Base-by-base conservation (phyloP, 2,888 invertebrate species). In the Congeria kusceri region DNA sequence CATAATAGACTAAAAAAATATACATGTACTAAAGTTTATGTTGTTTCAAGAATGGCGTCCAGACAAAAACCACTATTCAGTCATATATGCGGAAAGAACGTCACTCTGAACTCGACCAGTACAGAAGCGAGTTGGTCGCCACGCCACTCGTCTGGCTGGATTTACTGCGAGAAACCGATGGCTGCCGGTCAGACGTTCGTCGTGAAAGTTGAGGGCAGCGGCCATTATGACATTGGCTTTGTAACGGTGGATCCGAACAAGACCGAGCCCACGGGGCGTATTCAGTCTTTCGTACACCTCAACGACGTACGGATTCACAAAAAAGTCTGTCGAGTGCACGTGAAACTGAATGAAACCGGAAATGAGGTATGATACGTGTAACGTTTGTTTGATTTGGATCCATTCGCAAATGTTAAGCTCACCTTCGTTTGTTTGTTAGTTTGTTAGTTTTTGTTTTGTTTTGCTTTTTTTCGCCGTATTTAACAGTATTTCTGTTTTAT, bases 301-400 rank as follows among this genome's bases (percentile, higher is more conserved):
- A 74, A 67, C 46, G 73, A 67, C n/a, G 61, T 74, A 44, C 59
- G 62, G 53, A 70, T 76, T 13, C 76, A 76, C 58, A 76, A 70
- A 15, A 57, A 53, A 61, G 29, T 28, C n/a, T 65, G 65, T 20
- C 3, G 49, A 13, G 61, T 76, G n/a, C 70, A 56, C 25, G 56
- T 70, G 7, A 11, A 49, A 23, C 62, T 66, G 0, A 70, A 70
- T 25, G 23, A 46, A 29, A 61, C 32, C 13, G 76, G 61, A 56
- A 59, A 49, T n/a, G 70, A 76, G 66, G 76, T 76, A 53, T 32
- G 18, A 23, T 62, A 29, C 32, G 4, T 32, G 5, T 9, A 32
- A 32, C 32, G 9, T 32, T 32, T 32, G 32, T 32, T 32, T 32
- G 32, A 32, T 32, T 32, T 7, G 32, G 32, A 4, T 32, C 32